Evolutionary conservation across 2,888 invertebrate genomes (phyloP).

Genomic region (Amphipoea oculea): DNA sequence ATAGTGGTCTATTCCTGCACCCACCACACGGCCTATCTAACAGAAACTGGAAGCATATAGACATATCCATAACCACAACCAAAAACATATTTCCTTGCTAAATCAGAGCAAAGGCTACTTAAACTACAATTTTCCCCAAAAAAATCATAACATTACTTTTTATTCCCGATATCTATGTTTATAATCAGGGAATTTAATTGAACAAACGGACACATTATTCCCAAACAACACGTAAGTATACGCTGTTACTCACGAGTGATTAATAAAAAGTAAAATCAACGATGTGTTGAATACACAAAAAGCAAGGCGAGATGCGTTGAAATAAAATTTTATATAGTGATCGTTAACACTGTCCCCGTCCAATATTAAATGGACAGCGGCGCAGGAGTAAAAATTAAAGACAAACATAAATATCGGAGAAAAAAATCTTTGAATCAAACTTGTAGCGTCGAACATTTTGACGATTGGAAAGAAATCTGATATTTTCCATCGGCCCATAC

Average conservation of each 20-base stretch:
- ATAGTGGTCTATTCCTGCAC: background rate
- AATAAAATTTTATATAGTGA: slow-evolving; percentile 90
- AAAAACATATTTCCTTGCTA: background rate
- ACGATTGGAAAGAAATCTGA: slow-evolving; percentile 87
- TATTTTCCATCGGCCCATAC: slow-evolving; percentile 82
- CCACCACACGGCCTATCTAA: background rate
- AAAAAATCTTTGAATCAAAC: slow-evolving; percentile 85
- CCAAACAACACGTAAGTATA: slow-evolving; percentile 60
- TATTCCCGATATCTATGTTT: slow-evolving; percentile 44
- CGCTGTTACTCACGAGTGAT: slow-evolving; percentile 75
- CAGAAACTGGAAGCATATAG: background rate
- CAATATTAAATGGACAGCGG: slow-evolving; percentile 89
- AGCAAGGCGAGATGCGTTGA: slow-evolving; percentile 82
- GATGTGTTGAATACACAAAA: slow-evolving; percentile 86
- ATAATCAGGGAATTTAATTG: slow-evolving; percentile 56
- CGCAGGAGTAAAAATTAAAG: slow-evolving; percentile 89
- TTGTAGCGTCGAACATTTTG: slow-evolving; percentile 77
- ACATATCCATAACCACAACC: background rate
- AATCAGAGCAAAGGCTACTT: slow-evolving; percentile 6
- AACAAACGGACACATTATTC: slow-evolving; percentile 52
- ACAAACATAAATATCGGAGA: slow-evolving; percentile 87
- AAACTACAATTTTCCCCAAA: slow-evolving; percentile 9
- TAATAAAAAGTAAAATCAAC: slow-evolving; percentile 87
- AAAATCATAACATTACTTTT: slow-evolving; percentile 27
- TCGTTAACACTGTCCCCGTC: slow-evolving; percentile 87